Evolutionary conservation across 1,140 invertebrate species (phyloP), one percentile per base, ranked within the genome.

Genomic region (Onthophagus taurus): DNA sequence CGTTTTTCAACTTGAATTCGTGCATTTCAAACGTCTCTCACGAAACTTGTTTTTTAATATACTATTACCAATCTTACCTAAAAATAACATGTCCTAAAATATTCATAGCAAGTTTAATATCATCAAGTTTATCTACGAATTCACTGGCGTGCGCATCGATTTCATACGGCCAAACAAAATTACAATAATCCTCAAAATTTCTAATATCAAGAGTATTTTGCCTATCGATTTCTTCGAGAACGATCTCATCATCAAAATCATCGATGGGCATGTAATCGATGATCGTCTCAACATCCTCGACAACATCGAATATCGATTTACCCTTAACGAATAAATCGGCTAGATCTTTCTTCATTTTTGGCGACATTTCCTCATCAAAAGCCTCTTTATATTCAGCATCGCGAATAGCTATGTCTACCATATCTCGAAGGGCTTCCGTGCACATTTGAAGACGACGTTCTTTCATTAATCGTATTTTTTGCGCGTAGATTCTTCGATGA

Each of bases 391-490:
- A 75, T 44, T 74, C 72, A 4, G 57, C 63, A 21, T 63, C 58
- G 54, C 69, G 69, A 3, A 69, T 54, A 1, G 72, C 65, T 17
- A 76, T 68, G 54, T 74, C 69, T 8, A 69, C 50, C 9, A 78
- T 48, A 37, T 75, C 70, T 11, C 67, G 44, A 4, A 75, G 41
- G 4, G 70, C 67, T 5, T 71, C 62, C 20, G 59, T 64, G 48
- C 72, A 77, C 14, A 75, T 65, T 38, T 62, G 59, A 31, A 63
- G 59, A 37, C 68, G 61, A 23, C 66, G 64, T 42, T 67, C 52
- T 18, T 59, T 50, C 53, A 69, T 68, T 36, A 66, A 53, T 31
- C 56, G 60, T 35, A 67, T 54, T 57, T 68, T 71, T 50, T 71
- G 67, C 5, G 58, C 59, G 47, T 66, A 65, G 18, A 78, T 52